Evolutionary conservation across 2,888 invertebrate species (phyloP), one percentile per base, ranked within the genome.

Genomic region (Copidosoma aretas): DNA sequence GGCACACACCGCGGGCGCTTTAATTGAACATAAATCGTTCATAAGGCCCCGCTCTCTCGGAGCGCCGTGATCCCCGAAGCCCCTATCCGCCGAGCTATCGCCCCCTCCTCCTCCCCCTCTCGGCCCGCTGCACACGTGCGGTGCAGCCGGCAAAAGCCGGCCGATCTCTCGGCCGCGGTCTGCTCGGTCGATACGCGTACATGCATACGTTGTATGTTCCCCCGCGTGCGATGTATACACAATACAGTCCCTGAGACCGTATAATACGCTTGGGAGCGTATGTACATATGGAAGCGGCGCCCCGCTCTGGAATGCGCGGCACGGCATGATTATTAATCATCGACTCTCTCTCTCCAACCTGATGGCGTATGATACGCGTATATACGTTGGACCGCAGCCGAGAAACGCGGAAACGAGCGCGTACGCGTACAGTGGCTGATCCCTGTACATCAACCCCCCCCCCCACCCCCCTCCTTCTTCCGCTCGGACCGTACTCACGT

Each of bases 11-110:
- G 32, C 65, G 74, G 74, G 74, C 75, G 74, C 73, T 78, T 79
- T 79, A 78, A 79, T 78, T 76, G 76, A 79, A 77, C 78, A 76
- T 79, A 79, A 79, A 77, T 78, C 77, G 77, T 77, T 77, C 77
- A 76, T 77, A 78, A 78, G 76, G 71, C 74, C 62, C 64, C 64
- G 69, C 49, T 57, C 61, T 62, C 68, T 65, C 67, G 70, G 67
- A 71, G 71, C 71, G 64, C 73, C 74, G 74, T 74, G 74, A 75
- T 77, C 75, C 74, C 75, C 73, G 3, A 73, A 76, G 75, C 75
- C 74, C 75, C 76, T 79, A 79, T 78, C 79, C 76, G 74, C 73
- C 74, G 77, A 77, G 76, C 74, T 75, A 79, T 78, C 77, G 76
- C 71, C 66, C 43, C 12, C 17, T 46, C 43, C 12, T 12, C 12